These are phyloP conservation scores for Scolopax rusticola DNA, from an alignment of 2,797 vertebrate species.

Conservation along the genomic window DNA sequence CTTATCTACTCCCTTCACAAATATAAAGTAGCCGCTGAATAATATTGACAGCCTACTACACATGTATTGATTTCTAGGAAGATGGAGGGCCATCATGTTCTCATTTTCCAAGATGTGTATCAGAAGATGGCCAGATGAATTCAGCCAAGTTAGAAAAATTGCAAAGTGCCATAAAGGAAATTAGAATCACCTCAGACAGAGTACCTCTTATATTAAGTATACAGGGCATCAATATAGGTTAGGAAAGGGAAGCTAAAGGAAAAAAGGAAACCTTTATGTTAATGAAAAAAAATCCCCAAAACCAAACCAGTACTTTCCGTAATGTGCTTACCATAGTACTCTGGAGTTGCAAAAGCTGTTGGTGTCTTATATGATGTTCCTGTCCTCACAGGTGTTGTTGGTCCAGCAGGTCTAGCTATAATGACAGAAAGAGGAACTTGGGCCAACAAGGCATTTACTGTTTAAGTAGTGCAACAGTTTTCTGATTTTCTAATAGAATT, in stretches of 20 bases:
- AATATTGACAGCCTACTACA: neutral
- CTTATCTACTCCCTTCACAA: neutral
- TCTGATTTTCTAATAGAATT: neutral
- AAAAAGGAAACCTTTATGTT: neutral
- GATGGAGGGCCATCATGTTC: neutral
- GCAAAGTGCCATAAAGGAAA: neutral
- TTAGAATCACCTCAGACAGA: neutral
- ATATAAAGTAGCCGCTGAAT: neutral
- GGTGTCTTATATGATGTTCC: conserved; percentile 70
- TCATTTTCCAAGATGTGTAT: neutral
- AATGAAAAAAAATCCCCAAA: neutral
- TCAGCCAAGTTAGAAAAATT: neutral
- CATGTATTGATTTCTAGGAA: neutral
- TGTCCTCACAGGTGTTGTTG: conserved; percentile 56
- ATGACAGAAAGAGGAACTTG: conserved; percentile 19
- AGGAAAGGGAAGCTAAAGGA: neutral
- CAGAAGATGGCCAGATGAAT: neutral
- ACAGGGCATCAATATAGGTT: neutral
- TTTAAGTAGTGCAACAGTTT: conserved; percentile 16
- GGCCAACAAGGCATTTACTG: conserved; percentile 54
- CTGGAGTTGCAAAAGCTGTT: conserved; percentile 78
- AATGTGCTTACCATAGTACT: conserved; percentile 75
- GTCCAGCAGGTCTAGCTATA: conserved; percentile 55
- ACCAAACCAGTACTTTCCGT: neutral
- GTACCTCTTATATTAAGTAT: neutral